Conservation (phyloP, 2,888 invertebrate genomes). For the Bimastos eiseni region DNA sequence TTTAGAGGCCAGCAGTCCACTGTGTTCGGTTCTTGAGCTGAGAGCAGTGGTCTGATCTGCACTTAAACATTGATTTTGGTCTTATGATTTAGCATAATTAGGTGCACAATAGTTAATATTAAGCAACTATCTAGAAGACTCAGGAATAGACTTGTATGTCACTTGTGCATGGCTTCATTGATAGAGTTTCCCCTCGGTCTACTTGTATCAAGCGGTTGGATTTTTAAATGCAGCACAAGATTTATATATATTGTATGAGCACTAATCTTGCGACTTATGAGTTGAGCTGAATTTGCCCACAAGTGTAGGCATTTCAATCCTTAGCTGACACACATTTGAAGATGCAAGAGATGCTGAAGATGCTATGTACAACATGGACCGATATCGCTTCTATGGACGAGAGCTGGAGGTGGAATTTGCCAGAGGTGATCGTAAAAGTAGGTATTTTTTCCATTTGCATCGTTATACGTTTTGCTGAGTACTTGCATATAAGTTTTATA, state of each 20-base stretch:
- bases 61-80: not conserved
- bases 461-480: not conserved
- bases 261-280: not conserved
- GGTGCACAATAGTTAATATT: constrained; percentile 13
- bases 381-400: constrained; percentile 62
- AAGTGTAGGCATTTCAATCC: not conserved
- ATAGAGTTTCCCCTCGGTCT: not conserved
- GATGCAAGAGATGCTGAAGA: constrained; percentile 65
- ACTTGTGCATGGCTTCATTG: not conserved
- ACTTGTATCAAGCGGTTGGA: not conserved
- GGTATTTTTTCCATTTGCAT: constrained; percentile 40
- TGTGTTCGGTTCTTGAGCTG: not conserved
- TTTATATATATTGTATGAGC: not conserved
- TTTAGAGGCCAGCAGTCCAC: not conserved
- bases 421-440: constrained; percentile 65
- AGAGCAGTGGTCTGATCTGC: not conserved
- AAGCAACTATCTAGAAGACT: not conserved
- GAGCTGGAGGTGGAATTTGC: constrained; percentile 66
- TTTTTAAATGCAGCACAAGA: not conserved
- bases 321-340: constrained; percentile 60
- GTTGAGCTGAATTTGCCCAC: not conserved
- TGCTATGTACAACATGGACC: constrained; percentile 63
- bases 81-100: not conserved
- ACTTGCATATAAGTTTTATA: not conserved
- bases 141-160: not conserved